Conservation (phyloP, 2,888 invertebrate genomes). For the Rhagophthalmus giganteus region DNA sequence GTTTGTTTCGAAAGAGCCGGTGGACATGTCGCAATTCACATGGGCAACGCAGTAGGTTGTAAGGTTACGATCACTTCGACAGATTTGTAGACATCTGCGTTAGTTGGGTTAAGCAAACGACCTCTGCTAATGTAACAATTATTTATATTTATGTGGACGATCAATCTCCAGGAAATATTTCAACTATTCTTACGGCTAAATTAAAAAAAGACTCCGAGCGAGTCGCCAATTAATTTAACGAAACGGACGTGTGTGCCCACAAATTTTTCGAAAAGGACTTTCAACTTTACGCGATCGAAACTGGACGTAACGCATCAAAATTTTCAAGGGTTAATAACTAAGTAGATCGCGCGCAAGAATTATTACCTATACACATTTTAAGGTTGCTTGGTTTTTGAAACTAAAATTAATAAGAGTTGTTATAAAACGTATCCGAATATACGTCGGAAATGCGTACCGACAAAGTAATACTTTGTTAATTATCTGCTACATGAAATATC, state of each 20-base stretch:
- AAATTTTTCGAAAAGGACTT: too few species aligned
- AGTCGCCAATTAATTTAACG: too few species aligned
- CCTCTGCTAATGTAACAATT: constrained; percentile 5
- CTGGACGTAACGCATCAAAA: too few species aligned
- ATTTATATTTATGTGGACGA: not conserved
- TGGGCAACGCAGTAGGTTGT: constrained; percentile 32
- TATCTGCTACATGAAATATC: not conserved
- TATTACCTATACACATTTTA: not conserved
- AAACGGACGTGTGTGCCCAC: too few species aligned
- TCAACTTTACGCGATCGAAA: too few species aligned
- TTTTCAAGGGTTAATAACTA: too few species aligned
- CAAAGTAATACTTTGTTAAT: constrained; percentile 3
- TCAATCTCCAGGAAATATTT: not conserved
- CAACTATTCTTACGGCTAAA: too few species aligned
- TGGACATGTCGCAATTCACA: constrained; percentile 26
- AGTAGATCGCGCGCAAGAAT: not conserved
- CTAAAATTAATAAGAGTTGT: too few species aligned
- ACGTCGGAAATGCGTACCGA: constrained; percentile 2
- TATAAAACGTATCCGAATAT: not conserved
- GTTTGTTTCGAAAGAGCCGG: constrained; percentile 26
- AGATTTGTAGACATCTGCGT: constrained; percentile 24
- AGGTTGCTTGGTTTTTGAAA: not conserved
- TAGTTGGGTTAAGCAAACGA: not conserved
- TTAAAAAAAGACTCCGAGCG: too few species aligned
- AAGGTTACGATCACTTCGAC: constrained; percentile 31